Conservation (phyloP, 2,888 invertebrate genomes). For the Chorisops tibialis region DNA sequence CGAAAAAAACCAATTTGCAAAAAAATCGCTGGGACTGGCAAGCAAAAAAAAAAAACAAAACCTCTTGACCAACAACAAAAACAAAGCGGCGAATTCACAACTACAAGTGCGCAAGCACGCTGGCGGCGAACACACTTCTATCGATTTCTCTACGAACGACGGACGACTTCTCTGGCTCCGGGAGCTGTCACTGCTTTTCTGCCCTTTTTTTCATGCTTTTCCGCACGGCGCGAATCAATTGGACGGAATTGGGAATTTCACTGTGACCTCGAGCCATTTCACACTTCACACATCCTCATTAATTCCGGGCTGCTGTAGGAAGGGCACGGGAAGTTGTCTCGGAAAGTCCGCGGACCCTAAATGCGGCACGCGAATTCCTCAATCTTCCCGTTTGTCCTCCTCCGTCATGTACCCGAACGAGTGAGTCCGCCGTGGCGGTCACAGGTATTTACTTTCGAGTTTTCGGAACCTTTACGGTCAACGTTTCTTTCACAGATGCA, state of each 20-base stretch:
- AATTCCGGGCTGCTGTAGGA: not conserved
- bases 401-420: too few relatives aligned
- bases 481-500: too few relatives aligned
- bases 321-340: not conserved
- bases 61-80: not conserved
- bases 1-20: too few relatives aligned
- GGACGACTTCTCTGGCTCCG: slow-evolving; percentile 26
- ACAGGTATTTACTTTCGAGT: too few relatives aligned
- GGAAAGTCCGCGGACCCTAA: slow-evolving; percentile 11
- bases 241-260: slow-evolving; percentile 13
- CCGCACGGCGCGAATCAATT: slow-evolving; percentile 13
- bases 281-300: slow-evolving; percentile 6
- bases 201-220: slow-evolving; percentile 1
- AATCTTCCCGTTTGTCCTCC: too few relatives aligned
- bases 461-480: too few relatives aligned
- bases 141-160: slow-evolving; percentile 29
- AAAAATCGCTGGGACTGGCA: too few relatives aligned
- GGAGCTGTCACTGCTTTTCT: slow-evolving; percentile 30
- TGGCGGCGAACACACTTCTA: slow-evolving; percentile 22
- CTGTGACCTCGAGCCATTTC: slow-evolving; percentile 3
- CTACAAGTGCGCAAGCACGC: not conserved
- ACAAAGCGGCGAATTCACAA: slow-evolving; percentile 23
- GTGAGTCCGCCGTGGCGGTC: too few relatives aligned
- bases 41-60: too few relatives aligned
- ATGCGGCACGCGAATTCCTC: not conserved